Percentiles rank a stretch among this genome's conserved stretches.
Conservation (phyloP, 2,797 vertebrate genomes). For the Sebastes nivosus region DNA sequence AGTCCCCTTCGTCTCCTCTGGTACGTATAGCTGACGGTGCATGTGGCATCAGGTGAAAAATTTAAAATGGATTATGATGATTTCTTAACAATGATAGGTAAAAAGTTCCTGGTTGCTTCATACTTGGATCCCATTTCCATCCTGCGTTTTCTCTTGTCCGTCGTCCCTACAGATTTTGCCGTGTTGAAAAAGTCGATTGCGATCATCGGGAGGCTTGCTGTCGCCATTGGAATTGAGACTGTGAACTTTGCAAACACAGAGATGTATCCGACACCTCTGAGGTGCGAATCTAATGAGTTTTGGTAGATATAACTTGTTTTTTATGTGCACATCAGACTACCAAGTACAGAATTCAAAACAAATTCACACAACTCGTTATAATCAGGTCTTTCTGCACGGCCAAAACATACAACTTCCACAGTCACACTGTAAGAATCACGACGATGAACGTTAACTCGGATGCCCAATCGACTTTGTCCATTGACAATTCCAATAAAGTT, state of each 20-base stretch:
- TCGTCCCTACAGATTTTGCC: not conserved
- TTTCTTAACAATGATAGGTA: not conserved
- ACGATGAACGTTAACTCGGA: no score
- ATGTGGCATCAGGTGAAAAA: not conserved
- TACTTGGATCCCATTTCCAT: not conserved
- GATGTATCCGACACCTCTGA: constrained; percentile 53
- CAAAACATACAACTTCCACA: not conserved
- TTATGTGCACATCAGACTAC: not conserved
- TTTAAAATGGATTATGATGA: not conserved
- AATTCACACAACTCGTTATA: not conserved
- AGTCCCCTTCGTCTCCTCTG: constrained; percentile 6
- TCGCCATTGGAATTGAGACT: constrained; percentile 59
- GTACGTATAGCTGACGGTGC: not conserved
- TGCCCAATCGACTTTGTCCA: not conserved
- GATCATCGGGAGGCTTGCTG: constrained; percentile 33
- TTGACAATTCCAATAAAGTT: not conserved
- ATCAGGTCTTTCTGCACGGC: no score
- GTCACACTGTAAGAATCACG: not conserved
- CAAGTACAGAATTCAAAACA: not conserved
- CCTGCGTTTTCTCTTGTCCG: not conserved
- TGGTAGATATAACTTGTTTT: not conserved
- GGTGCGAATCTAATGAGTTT: constrained; percentile 8
- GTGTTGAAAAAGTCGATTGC: constrained; percentile 22
- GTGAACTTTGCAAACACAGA: constrained; percentile 69
- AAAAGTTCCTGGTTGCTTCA: not conserved